Conservation (phyloP, 2,797 vertebrate genomes). For the Discoglossus pictus region DNA sequence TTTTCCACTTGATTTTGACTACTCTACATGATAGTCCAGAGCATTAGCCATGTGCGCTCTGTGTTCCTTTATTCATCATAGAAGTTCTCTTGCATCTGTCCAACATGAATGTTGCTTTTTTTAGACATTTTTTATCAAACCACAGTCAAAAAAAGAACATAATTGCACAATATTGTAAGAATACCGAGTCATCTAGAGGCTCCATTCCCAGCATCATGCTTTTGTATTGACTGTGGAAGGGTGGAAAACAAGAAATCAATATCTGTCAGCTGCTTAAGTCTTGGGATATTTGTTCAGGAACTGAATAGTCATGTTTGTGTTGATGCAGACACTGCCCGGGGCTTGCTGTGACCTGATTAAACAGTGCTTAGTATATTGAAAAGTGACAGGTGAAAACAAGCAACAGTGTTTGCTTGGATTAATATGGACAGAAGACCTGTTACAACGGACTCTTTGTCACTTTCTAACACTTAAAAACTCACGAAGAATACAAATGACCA, state of each 20-base stretch:
- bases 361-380: slow-evolving; percentile 48
- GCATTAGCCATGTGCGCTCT: too few relatives aligned
- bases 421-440: slow-evolving; percentile 41
- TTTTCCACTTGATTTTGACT: too few relatives aligned
- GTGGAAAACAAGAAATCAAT: slow-evolving; percentile 54
- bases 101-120: too few relatives aligned
- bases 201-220: not conserved
- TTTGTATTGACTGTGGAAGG: slow-evolving; percentile 53
- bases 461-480: not conserved
- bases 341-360: slow-evolving; percentile 51
- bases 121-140: too few relatives aligned
- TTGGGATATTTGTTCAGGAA: slow-evolving; percentile 59
- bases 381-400: slow-evolving; percentile 41
- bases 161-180: too few relatives aligned
- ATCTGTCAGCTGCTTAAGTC: slow-evolving; percentile 52
- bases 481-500: too few relatives aligned
- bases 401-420: slow-evolving; percentile 46
- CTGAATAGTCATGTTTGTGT: slow-evolving; percentile 56
- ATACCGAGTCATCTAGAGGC: too few relatives aligned
- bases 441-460: slow-evolving; percentile 39
- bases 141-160: too few relatives aligned
- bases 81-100: too few relatives aligned
- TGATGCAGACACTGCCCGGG: slow-evolving; percentile 32
- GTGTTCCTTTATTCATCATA: too few relatives aligned
- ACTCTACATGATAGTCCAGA: too few relatives aligned